A percentile compares a stretch with the other conserved stretches of the same genome.
These are phyloP conservation scores for mouse (Mus musculus) DNA, from an alignment of 2,113 vertebrate genomes.

Conservation along the genomic window GRCm39 chr12:99748501-99749000, in stretches of 20 bases:
- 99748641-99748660: neutral
- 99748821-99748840: neutral
- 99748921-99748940: neutral
- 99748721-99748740: neutral
- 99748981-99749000: neutral
- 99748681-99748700: neutral
- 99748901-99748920: neutral
- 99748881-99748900: no score
- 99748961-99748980: neutral
- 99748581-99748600: neutral
- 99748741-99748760: neutral
- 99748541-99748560: slow-evolving; percentile 1
- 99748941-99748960: neutral
- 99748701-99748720: neutral
- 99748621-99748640: neutral
- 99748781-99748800: neutral
- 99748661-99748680: neutral
- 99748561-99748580: neutral
- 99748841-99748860: neutral
- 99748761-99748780: neutral
- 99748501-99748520: neutral
- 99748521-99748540: neutral
- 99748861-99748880: neutral
- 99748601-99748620: no score
- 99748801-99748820: neutral